Percentiles rank a stretch among this genome's conserved stretches.
Conservation (phyloP, 1,140 invertebrate genomes). For the Bombus waltoni region DNA sequence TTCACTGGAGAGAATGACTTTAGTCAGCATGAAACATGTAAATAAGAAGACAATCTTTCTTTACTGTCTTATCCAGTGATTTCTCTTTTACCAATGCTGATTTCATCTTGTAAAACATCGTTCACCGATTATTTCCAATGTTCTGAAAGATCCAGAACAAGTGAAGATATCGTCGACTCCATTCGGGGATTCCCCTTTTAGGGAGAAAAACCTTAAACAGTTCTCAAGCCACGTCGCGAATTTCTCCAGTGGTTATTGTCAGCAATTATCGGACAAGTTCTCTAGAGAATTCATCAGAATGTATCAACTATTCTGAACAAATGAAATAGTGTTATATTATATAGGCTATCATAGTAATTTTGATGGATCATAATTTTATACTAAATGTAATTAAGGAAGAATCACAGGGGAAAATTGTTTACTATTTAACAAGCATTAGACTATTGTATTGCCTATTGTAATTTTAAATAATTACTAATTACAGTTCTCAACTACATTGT, state of each 20-base stretch:
- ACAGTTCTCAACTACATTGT: too few species aligned
- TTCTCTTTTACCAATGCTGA: not conserved
- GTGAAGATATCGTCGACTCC: slow-evolving; percentile 26
- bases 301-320: not conserved
- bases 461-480: too few species aligned
- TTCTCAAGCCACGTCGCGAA: not conserved
- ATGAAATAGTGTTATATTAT: not conserved
- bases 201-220: slow-evolving; percentile 11
- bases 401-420: too few species aligned
- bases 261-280: slow-evolving; percentile 23
- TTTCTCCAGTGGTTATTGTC: slow-evolving; percentile 12
- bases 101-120: not conserved
- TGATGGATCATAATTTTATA: too few species aligned
- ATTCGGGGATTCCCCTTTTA: slow-evolving; percentile 14
- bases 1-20: not conserved
- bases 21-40: not conserved
- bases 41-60: not conserved
- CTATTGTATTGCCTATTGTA: too few species aligned
- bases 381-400: not conserved
- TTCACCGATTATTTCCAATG: slow-evolving; percentile 7
- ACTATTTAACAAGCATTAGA: too few species aligned
- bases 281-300: not conserved
- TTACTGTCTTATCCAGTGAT: not conserved
- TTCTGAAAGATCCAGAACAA: slow-evolving; percentile 8
- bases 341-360: not conserved